phyloP scores from a whole-genome alignment of 1,140 invertebrate species.

The Brachionus manjavacas region DNA sequence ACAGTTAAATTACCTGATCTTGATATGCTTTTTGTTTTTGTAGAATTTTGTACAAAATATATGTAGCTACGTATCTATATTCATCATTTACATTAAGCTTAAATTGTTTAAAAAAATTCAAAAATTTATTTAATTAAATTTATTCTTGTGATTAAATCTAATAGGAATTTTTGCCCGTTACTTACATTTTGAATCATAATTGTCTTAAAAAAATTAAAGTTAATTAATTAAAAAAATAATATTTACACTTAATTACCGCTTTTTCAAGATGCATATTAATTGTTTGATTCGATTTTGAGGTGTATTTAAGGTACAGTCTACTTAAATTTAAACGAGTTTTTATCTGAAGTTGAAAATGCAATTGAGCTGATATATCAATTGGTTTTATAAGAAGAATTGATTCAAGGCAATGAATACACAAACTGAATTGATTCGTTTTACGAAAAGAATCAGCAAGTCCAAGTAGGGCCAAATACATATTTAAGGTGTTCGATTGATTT shows the following conservation, averaged over 20 bases:
- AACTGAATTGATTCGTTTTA: neutral
- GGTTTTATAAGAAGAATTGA: neutral
- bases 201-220: neutral
- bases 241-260: slow-evolving; percentile 10
- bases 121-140: neutral
- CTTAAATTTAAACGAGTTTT: neutral
- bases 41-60: slow-evolving; percentile 13
- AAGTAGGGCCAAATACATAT: neutral
- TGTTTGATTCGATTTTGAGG: neutral
- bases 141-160: neutral
- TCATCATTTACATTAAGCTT: slow-evolving; percentile 34
- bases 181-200: slow-evolving; percentile 37
- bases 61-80: slow-evolving; percentile 36
- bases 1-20: neutral
- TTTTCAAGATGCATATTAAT: slow-evolving; percentile 31
- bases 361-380: neutral
- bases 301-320: neutral
- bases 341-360: slow-evolving; percentile 17
- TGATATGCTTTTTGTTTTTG: neutral
- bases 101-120: neutral
- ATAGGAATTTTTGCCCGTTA: neutral
- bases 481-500: neutral
- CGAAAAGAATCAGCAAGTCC: slow-evolving; percentile 10
- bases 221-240: no score
- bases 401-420: slow-evolving; percentile 22